These are phyloP conservation scores for Silurus lanzhouensis DNA, from an alignment of 2,797 vertebrate genomes.

Conservation along the genomic window DNA sequence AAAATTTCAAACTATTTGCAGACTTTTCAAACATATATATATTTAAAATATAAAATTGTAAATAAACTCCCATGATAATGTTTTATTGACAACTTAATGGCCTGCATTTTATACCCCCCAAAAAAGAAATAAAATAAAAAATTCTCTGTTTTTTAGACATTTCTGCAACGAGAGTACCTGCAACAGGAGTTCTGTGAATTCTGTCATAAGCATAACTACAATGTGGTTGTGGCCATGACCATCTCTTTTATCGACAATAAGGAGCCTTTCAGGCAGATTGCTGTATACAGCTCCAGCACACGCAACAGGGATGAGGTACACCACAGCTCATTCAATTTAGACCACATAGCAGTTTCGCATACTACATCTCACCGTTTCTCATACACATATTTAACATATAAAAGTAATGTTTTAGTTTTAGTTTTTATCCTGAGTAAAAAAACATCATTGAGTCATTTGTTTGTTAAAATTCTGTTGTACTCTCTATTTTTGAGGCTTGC, in stretches of 20 bases:
- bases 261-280: constrained; percentile 83
- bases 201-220: constrained; percentile 75
- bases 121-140: not conserved
- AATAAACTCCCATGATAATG: not conserved
- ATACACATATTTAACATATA: not conserved
- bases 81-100: not conserved
- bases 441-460: not conserved
- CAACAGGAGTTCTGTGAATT: constrained; percentile 80
- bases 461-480: not conserved
- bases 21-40: not conserved
- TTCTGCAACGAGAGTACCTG: constrained; percentile 74
- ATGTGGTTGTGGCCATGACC: constrained; percentile 81
- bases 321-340: not conserved
- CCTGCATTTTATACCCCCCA: not conserved
- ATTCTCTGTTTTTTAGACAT: constrained; percentile 68
- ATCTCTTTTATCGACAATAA: constrained; percentile 76
- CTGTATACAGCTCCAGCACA: constrained; percentile 76
- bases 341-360: not conserved
- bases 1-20: not conserved
- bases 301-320: constrained; percentile 73
- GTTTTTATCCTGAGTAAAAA: not conserved
- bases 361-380: not conserved
- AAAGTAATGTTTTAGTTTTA: not conserved
- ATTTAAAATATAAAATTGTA: not conserved
- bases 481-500: not conserved